Evolutionary conservation across 2,113 vertebrate species (phyloP).

Genomic region (Megalops atlanticus): DNA sequence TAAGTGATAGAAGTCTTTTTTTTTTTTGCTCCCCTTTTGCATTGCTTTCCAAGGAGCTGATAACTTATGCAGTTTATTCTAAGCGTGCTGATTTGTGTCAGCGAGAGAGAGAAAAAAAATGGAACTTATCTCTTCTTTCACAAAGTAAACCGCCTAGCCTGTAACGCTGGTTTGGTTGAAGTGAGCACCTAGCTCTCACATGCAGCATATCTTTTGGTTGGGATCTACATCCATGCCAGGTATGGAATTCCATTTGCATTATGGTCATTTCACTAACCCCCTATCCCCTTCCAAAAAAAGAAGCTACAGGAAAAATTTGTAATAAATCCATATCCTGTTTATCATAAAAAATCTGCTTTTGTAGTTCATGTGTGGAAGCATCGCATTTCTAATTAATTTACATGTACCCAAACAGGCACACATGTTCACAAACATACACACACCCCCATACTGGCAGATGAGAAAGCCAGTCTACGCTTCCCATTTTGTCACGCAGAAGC

Average conservation of each 20-base stretch:
- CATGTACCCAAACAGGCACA: conserved; percentile 33
- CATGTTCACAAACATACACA: conserved; percentile 46
- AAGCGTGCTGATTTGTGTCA: conserved; percentile 98
- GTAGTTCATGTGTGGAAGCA: conserved; percentile 56
- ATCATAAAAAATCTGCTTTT: conserved; percentile 65
- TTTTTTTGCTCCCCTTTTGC: conserved; percentile 66
- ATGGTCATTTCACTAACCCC: conserved; percentile 17
- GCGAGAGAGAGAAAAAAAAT: conserved; percentile 57
- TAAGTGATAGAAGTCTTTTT: conserved; percentile 99
- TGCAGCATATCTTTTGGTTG: conserved; percentile 48
- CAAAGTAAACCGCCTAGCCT: conserved; percentile 50
- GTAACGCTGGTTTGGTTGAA: conserved; percentile 50
- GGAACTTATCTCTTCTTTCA: conserved; percentile 63
- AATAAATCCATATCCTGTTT: background rate
- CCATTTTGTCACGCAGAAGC: conserved; percentile 58
- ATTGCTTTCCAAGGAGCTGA: conserved; percentile 98
- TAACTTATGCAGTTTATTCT: conserved; percentile 99
- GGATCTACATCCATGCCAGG: conserved; percentile 52
- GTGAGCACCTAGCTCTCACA: conserved; percentile 41
- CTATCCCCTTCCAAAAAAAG: conserved; percentile 4
- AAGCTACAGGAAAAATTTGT: background rate
- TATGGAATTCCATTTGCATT: conserved; percentile 16
- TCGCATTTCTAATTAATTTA: background rate
- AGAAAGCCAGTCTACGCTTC: conserved; percentile 55
- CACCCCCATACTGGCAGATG: conserved; percentile 50